Evolutionary conservation across 30 jellyfish, hydroid and myxozoan genomes (phyloP).

Genomic region (Hydractinia echinata): DNA sequence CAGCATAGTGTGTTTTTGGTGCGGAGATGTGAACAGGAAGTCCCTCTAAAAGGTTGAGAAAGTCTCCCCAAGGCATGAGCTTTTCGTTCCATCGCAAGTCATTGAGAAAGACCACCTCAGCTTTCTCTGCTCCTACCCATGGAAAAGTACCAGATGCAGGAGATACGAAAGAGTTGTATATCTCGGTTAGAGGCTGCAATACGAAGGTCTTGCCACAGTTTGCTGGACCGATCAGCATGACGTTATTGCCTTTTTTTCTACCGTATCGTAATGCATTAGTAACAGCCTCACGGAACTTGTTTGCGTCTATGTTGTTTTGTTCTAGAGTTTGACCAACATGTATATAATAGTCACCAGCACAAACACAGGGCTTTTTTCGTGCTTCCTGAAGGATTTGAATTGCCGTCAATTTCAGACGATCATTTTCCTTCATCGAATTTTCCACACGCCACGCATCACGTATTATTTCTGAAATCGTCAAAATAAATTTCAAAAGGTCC

Average conservation of each 20-base stretch:
- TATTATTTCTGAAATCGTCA: neutral
- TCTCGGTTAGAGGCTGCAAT: constrained; percentile 1
- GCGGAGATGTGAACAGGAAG: neutral
- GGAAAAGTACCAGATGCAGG: constrained; percentile 5
- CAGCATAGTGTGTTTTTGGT: neutral
- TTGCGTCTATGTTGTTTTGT: neutral
- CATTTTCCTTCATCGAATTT: neutral
- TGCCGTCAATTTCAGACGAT: neutral
- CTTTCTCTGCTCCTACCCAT: constrained; percentile 15
- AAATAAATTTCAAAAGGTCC: neutral
- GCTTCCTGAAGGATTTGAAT: neutral
- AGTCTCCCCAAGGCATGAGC: constrained; percentile 4
- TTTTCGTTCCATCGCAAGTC: neutral
- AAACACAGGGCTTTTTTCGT: neutral
- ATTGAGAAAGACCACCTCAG: constrained; percentile 12
- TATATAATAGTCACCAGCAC: neutral
- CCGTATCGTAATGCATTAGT: too few relatives aligned
- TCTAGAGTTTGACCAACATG: neutral
- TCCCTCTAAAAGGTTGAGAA: neutral
- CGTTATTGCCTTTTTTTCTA: neutral
- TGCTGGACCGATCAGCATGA: constrained; percentile 22
- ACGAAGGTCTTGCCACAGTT: constrained; percentile 20
- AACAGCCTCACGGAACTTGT: neutral
- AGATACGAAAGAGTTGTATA: neutral
- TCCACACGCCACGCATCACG: neutral